These are phyloP conservation scores for Maconellicoccus hirsutus DNA, from an alignment of 1,140 invertebrate genomes.

Conservation along the genomic window DNA sequence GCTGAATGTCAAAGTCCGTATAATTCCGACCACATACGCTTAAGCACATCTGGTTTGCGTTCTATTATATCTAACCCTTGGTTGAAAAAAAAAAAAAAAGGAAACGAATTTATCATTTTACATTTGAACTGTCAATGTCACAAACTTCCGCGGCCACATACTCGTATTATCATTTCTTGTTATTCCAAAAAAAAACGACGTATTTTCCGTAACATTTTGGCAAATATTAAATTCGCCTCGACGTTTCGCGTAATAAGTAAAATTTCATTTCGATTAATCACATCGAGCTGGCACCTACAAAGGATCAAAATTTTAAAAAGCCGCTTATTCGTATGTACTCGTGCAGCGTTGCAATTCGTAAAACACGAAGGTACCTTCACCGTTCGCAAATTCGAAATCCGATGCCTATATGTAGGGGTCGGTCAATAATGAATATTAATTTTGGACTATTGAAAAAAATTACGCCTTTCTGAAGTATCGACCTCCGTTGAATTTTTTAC, in stretches of 20 bases:
- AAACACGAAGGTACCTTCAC: no score
- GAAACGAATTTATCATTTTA: constrained; percentile 9
- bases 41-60: background rate
- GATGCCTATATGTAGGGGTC: no score
- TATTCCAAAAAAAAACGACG: background rate
- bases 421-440: no score
- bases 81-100: background rate
- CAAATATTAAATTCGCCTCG: background rate
- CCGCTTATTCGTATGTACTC: no score
- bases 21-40: background rate
- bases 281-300: no score
- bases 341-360: no score
- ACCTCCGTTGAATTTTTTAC: no score
- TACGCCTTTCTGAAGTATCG: no score
- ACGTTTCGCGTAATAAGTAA: background rate
- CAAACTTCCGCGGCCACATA: background rate
- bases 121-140: constrained; percentile 8
- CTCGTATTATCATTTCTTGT: background rate
- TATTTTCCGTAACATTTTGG: background rate
- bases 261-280: constrained; percentile 1
- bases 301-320: no score
- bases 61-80: background rate
- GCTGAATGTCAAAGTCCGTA: background rate
- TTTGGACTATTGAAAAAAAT: no score
- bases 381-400: no score